phyloP scores from a whole-genome alignment of 2,113 vertebrate genomes.

The Ancistrus triradiatus region DNA sequence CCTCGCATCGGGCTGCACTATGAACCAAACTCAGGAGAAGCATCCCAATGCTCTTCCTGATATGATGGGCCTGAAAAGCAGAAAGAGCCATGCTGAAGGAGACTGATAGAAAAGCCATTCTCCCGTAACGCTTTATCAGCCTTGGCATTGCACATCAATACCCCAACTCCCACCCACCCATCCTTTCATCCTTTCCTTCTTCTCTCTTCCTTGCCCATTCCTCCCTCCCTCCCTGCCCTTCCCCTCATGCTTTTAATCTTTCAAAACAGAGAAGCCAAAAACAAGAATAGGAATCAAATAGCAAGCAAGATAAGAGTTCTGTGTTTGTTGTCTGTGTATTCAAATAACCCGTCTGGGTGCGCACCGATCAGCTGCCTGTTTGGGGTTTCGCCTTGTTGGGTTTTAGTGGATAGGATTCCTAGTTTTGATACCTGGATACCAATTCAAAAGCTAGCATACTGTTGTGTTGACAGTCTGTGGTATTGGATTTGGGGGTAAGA shows the following conservation, averaged over 20 bases:
- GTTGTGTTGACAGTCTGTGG: conserved; percentile 2
- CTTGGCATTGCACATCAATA: conserved; percentile 67
- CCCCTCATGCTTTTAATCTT: conserved; percentile 66
- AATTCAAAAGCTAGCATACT: conserved; percentile 20
- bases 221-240: conserved; percentile 42
- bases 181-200: conserved; percentile 8
- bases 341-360: conserved; percentile 21
- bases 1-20: conserved; percentile 58
- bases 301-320: conserved; percentile 39
- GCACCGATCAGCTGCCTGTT: conserved; percentile 32
- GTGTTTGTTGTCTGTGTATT: conserved; percentile 25
- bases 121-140: conserved; percentile 68
- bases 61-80: conserved; percentile 60
- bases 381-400: conserved; percentile 44
- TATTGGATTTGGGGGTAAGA: neutral
- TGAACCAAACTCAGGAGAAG: conserved; percentile 66
- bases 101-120: conserved; percentile 65
- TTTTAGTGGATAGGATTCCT: too few relatives aligned
- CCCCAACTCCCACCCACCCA: conserved; percentile 42
- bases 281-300: conserved; percentile 59
- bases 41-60: conserved; percentile 49
- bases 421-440: neutral
- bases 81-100: conserved; percentile 63
- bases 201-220: conserved; percentile 21
- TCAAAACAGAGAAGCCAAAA: conserved; percentile 57